Percentiles rank a stretch among this genome's conserved stretches.
Evolutionary conservation across 1,140 invertebrate species (phyloP).

Genomic region (Formica exsecta): DNA sequence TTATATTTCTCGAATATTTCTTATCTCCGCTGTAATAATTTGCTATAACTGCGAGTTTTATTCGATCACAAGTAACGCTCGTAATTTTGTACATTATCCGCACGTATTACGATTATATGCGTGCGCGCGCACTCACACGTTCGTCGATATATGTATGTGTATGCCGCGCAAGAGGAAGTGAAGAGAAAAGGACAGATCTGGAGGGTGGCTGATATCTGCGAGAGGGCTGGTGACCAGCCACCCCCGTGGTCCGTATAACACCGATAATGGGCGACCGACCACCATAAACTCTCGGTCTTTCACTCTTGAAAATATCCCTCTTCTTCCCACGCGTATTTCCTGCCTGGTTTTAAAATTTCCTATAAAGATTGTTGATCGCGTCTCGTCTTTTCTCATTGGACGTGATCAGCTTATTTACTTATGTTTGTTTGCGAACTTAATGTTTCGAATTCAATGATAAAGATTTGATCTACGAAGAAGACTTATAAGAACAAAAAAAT

Average conservation of each 20-base stretch:
- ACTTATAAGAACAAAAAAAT: neutral
- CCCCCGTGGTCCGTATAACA: constrained; percentile 73
- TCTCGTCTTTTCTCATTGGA: neutral
- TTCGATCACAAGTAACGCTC: neutral
- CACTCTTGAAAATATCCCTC: constrained; percentile 64
- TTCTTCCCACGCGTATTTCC: constrained; percentile 38
- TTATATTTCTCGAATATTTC: neutral
- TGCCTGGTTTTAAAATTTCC: constrained; percentile 13
- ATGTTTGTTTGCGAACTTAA: neutral
- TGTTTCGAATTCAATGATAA: neutral
- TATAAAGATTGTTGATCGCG: neutral
- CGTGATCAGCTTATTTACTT: neutral
- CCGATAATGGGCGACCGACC: constrained; percentile 74
- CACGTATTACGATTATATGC: neutral
- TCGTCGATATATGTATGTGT: neutral
- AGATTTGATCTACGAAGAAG: neutral
- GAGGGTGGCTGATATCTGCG: constrained; percentile 74
- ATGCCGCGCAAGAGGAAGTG: neutral
- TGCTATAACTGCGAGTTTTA: neutral
- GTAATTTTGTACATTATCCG: constrained; percentile 16
- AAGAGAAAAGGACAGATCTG: constrained; percentile 52
- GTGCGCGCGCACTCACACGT: neutral
- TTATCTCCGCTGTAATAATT: neutral
- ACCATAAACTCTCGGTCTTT: constrained; percentile 78
- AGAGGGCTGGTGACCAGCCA: constrained; percentile 66